Conservation (phyloP, 2,888 invertebrate genomes). For the Poecilus cupreus region DNA sequence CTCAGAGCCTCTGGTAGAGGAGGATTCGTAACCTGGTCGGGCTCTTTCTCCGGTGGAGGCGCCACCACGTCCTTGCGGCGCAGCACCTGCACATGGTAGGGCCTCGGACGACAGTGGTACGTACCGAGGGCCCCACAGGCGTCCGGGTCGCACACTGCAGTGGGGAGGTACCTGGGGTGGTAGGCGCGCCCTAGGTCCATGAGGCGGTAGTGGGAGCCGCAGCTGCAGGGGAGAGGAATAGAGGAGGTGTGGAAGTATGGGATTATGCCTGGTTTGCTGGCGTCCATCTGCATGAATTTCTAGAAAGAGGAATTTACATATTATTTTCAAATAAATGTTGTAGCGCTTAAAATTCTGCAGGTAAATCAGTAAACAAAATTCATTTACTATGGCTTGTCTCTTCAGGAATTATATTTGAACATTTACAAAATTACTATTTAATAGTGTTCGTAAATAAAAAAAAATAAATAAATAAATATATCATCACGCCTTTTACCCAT, state of each 20-base stretch:
- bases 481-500: no score
- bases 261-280: slow-evolving; percentile 22
- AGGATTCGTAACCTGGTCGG: slow-evolving; percentile 59
- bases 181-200: slow-evolving; percentile 67
- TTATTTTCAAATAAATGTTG: no score
- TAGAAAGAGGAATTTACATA: background rate
- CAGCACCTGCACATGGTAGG: slow-evolving; percentile 69
- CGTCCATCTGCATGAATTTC: slow-evolving; percentile 33
- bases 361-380: no score
- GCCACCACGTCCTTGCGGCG: slow-evolving; percentile 63
- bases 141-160: slow-evolving; percentile 67
- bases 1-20: slow-evolving; percentile 67
- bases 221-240: slow-evolving; percentile 64
- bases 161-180: slow-evolving; percentile 68
- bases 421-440: no score
- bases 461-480: no score
- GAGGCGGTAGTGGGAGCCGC: slow-evolving; percentile 65
- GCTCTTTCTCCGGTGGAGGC: slow-evolving; percentile 58
- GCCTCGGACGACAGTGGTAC: slow-evolving; percentile 66
- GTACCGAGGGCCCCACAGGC: slow-evolving; percentile 65
- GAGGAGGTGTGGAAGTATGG: slow-evolving; percentile 57
- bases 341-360: no score
- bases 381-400: no score
- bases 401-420: no score
- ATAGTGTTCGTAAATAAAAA: no score